Evolutionary conservation across 2,888 invertebrate genomes (phyloP), one percentile per base, ranked within the genome.

Genomic region (Drosophila fungiperda): DNA sequence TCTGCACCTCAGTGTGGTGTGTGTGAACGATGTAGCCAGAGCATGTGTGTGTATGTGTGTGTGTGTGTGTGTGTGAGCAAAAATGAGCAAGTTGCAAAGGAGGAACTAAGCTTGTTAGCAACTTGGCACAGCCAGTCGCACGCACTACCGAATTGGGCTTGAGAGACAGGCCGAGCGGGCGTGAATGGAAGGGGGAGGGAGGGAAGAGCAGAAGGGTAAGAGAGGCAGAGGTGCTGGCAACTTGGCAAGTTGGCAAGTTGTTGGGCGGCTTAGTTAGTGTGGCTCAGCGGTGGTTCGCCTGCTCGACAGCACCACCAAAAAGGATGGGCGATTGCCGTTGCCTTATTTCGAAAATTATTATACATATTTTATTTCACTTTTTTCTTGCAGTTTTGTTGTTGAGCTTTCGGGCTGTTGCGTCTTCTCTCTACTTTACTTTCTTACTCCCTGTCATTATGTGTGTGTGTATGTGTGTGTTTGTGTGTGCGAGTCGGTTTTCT

Each of bases 31-130:
- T 29, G 29, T 29, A 6, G 26, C 26, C 26, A 5, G 5, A 5
- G 29, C 53, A 50, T 49, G 62, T 26, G 35, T 67, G 29, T 35
- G 29, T 15, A 20, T 29, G 5, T 9, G 33, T 49, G n/a, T 68
- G 53, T 61, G 62, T 33, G 54, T 12, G 40, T 53, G 49, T 40
- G 33, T 35, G 33, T 48, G 54, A 29, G 48, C 23, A 57, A 74
- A 76, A 82, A 68, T 80, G 76, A 75, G 78, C 71, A 82, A 69
- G 76, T 76, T 83, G 69, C 70, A 57, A 42, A 73, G 70, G 75
- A 81, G 77, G 79, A 84, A 83, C 83, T 86, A 86, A 85, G 87
- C 87, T 85, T 85, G 85, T 85, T 85, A 85, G 87, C 79, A 84
- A 85, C 81, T 85, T 84, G 87, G 82, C 80, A 75, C 77, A 74